These are phyloP conservation scores for Semnopithecus entellus DNA, from an alignment of 2,113 vertebrate genomes.

Conservation along the genomic window DNA sequence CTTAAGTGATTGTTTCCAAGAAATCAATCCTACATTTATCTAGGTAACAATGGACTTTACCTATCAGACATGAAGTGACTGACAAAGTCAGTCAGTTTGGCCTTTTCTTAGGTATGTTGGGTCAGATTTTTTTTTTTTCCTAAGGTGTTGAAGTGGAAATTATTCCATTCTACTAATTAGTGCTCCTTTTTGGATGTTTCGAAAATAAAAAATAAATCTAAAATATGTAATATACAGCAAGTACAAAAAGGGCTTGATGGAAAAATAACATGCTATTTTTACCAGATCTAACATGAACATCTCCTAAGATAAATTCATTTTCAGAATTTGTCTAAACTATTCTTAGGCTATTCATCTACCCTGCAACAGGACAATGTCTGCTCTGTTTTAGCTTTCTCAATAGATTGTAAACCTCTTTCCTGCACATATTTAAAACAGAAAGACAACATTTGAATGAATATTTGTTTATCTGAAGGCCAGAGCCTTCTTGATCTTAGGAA, in stretches of 20 bases:
- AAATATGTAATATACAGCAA: not conserved
- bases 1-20: not conserved
- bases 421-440: not conserved
- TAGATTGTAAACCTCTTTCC: not conserved
- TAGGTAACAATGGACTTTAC: not conserved
- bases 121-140: not conserved
- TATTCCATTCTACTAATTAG: not conserved
- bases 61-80: not conserved
- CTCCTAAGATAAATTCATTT: not conserved
- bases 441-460: not conserved
- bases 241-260: not conserved
- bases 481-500: not conserved
- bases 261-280: not conserved
- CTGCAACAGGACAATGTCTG: not conserved
- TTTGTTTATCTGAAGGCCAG: not conserved
- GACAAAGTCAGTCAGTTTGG: not conserved
- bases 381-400: not conserved
- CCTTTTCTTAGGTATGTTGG: not conserved
- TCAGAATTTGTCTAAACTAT: not conserved
- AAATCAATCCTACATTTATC: not conserved
- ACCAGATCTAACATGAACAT: not conserved
- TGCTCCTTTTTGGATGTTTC: not conserved
- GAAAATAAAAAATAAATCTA: not conserved
- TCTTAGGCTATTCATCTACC: not conserved
- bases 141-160: not conserved